These are phyloP conservation scores for Nycticebus coucang DNA, from an alignment of 2,113 vertebrate species.

Conservation along the genomic window DNA sequence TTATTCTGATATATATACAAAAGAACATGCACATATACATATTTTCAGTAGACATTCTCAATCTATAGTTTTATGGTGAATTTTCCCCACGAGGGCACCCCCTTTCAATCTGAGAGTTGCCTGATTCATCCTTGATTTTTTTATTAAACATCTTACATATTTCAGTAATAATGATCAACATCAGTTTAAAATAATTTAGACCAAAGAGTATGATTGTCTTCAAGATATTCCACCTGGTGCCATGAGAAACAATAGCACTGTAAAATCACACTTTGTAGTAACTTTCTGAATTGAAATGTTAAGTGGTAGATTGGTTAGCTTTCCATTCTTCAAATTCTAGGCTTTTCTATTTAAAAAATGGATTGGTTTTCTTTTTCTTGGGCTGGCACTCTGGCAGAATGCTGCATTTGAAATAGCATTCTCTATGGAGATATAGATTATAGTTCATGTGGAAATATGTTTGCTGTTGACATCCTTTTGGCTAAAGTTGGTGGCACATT, in stretches of 20 bases:
- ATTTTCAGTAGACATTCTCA: neutral
- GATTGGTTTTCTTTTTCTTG: conserved; percentile 2
- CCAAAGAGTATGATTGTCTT: neutral
- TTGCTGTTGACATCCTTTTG: conserved; percentile 56
- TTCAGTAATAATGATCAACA: neutral
- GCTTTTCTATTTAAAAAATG: neutral
- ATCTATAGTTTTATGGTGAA: neutral
- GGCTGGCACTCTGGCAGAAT: conserved; percentile 13
- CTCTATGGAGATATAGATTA: conserved; percentile 5
- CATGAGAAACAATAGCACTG: neutral
- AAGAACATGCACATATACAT: neutral
- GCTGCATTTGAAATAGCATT: conserved; percentile 28
- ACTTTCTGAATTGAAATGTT: conserved; percentile 3
- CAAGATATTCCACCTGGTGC: neutral
- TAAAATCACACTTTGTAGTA: neutral
- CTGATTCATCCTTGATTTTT: neutral
- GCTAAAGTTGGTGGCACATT: conserved; percentile 40
- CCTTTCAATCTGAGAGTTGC: neutral
- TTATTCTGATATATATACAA: neutral
- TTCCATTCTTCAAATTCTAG: neutral
- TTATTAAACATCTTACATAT: conserved; percentile 1
- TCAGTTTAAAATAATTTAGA: neutral
- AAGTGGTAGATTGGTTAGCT: neutral
- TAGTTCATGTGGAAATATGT: conserved; percentile 40
- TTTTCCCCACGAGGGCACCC: neutral